phyloP scores from a whole-genome alignment of 2,888 invertebrate species.

The Pterobdella sp. region DNA sequence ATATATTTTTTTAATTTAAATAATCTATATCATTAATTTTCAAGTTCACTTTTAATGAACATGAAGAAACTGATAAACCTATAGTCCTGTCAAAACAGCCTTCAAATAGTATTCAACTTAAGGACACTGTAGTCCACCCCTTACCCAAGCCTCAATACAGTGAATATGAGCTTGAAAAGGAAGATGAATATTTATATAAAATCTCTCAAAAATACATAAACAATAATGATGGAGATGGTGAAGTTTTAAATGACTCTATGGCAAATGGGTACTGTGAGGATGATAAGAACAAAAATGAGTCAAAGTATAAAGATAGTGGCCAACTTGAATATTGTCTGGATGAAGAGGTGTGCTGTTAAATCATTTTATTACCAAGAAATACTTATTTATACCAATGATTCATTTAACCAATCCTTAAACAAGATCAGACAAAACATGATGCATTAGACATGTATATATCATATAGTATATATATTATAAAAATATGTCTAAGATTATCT shows the following conservation, averaged over 20 bases:
- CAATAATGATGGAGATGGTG: not conserved
- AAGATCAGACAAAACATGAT: not conserved
- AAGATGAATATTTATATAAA: not conserved
- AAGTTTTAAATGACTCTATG: not conserved
- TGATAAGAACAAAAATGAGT: not conserved
- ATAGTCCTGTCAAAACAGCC: not conserved
- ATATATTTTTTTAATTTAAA: no score
- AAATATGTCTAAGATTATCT: no score
- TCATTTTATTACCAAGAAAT: not conserved
- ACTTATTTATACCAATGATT: no score
- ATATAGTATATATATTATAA: not conserved
- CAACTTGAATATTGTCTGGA: slow-evolving; percentile 92
- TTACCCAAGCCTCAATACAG: not conserved
- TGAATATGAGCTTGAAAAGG: not conserved
- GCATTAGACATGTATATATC: not conserved
- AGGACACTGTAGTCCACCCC: not conserved
- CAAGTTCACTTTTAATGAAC: not conserved
- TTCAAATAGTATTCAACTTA: not conserved
- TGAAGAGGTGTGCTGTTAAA: slow-evolving; percentile 63
- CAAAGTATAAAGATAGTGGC: slow-evolving; percentile 60
- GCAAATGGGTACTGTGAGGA: no score
- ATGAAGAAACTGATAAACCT: not conserved
- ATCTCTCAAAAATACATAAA: not conserved
- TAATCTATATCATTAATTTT: not conserved
- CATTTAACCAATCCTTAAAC: no score